Percentiles rank a stretch among this genome's conserved stretches.
phyloP scores from a whole-genome alignment of 2,113 vertebrate species.

The Podocnemis expansa region DNA sequence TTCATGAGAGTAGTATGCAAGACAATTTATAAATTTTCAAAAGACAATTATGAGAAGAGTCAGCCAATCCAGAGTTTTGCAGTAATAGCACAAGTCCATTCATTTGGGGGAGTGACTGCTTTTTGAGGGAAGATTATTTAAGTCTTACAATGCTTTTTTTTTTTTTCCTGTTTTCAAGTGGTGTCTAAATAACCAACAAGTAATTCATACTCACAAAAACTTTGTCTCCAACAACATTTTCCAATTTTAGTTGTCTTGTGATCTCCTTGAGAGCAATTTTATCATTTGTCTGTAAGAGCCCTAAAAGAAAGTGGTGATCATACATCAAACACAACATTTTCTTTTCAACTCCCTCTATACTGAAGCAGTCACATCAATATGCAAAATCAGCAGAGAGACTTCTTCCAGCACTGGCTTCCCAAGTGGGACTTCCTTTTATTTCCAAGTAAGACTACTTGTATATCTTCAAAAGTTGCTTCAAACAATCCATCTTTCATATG shows the following conservation, averaged over 20 bases:
- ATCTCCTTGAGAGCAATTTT: slow-evolving; percentile 94
- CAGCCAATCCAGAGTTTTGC: neutral
- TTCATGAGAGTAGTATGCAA: neutral
- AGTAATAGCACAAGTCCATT: neutral
- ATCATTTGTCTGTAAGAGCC: slow-evolving; percentile 92
- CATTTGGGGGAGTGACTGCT: neutral
- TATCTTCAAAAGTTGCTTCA: neutral
- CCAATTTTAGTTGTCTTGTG: slow-evolving; percentile 91
- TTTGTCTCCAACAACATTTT: slow-evolving; percentile 96
- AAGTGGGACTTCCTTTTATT: neutral
- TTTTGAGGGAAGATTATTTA: neutral
- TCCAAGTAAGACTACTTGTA: neutral
- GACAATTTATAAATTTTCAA: neutral
- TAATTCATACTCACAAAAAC: slow-evolving; percentile 90
- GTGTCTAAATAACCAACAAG: neutral
- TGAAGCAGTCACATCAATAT: accelerated
- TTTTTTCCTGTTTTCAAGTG: neutral
- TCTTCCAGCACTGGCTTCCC: accelerated
- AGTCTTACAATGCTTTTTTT: neutral
- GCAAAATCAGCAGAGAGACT: neutral
- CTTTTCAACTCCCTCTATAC: neutral
- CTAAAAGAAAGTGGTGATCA: slow-evolving; percentile 71
- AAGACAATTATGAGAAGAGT: neutral
- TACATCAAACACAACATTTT: neutral
- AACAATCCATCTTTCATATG: accelerated